Conservation (phyloP, 2,113 vertebrate genomes). For the Bubo blakistoni region DNA sequence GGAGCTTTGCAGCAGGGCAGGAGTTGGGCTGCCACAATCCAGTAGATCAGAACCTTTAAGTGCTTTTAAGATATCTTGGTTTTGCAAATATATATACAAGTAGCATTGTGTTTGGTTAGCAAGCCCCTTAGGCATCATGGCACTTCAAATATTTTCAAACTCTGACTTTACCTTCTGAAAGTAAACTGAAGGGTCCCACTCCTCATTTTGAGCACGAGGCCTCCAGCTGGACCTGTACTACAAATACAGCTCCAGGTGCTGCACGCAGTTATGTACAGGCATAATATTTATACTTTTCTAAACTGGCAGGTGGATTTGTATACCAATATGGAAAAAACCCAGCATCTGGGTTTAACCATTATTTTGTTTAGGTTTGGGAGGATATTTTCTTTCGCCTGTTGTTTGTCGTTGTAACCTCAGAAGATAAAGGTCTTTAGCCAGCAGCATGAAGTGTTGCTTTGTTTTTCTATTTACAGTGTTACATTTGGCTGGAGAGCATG, state of each 20-base stretch:
- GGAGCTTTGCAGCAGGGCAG: not conserved
- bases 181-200: not conserved
- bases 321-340: not conserved
- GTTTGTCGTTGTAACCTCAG: not conserved
- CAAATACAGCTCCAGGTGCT: not conserved
- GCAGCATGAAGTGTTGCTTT: conserved; percentile 10
- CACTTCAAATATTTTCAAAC: not conserved
- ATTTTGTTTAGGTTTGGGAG: not conserved
- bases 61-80: not conserved
- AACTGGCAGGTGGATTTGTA: not conserved
- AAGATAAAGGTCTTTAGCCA: conserved; percentile 4
- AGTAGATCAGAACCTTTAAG: not conserved
- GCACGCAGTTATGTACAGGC: not conserved
- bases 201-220: not conserved
- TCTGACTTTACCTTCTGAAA: not conserved
- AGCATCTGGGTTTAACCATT: not conserved
- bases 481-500: not conserved
- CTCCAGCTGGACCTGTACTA: not conserved
- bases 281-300: not conserved
- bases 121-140: not conserved
- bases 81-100: not conserved
- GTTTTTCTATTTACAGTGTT: conserved; percentile 12
- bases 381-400: not conserved
- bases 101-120: not conserved
- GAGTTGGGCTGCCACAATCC: not conserved